Base-by-base conservation (phyloP, 2,797 vertebrate species). In the Sus cebifrons region DNA sequence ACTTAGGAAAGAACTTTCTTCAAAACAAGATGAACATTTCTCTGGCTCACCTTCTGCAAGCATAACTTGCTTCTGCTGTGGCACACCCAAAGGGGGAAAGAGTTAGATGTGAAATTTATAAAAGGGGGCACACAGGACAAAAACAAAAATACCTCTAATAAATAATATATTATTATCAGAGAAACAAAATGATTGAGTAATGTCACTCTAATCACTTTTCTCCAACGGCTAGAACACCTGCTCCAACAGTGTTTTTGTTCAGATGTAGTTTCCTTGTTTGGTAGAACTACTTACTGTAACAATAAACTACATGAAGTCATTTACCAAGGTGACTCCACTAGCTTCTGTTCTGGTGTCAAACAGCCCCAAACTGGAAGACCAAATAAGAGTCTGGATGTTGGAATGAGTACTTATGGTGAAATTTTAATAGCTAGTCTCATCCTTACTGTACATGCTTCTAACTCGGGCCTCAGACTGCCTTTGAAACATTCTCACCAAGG, bases 81-180 rank as follows among this genome's bases (percentile, higher is more conserved):
- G 82, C 32, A 93, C 17, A 96, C 18, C 12, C 87, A 93, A 96
- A 91, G n/a, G 36, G 68, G 74, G 86, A 81, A 64, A 75, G 58
- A 25, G 6, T 64, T 73, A 32, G 11, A 96, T 67, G 68, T 60
- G 67, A 92, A 96, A 86, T 97, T 95, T 96, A 86, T 85, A 92
- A 92, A 97, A 96, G 97, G 64, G 7, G 32, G 85, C 29, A 96
- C 62, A 74, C 49, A 94, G 71, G 92, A 60, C 27, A 95, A 96
- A 96, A 98, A 94, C 71, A 64, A 65, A 27, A 97, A 96, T 94
- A 67, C 87, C 97, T 96, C 95, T 96, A 97, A 97, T 97, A 98
- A 98, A 98, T 96, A 98, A 97, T 95, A 87, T 93, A 97, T 97
- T 96, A 97, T 93, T 96, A 97, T 78, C 97, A 96, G 85, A 91